A percentile compares a stretch with the other conserved stretches of the same genome.
Evolutionary conservation across 2,888 invertebrate genomes (phyloP).

Genomic region (Pteria penguin): DNA sequence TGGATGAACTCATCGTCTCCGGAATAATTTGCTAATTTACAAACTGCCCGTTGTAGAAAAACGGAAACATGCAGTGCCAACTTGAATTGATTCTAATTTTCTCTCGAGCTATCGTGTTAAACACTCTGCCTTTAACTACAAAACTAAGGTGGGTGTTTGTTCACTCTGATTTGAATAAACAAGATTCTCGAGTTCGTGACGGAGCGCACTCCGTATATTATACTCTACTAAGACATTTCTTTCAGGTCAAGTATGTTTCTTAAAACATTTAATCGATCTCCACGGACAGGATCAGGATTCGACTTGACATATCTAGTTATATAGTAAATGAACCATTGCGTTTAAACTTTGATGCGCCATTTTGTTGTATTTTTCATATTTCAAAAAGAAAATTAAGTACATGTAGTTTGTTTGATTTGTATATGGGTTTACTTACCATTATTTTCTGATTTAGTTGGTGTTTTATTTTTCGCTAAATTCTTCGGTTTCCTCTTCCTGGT

Average conservation of each 20-base stretch:
- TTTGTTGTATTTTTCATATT: no score
- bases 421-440: slow-evolving; percentile 44
- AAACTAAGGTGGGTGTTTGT: background rate
- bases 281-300: no score
- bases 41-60: slow-evolving; percentile 17
- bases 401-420: background rate
- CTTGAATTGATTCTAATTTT: slow-evolving; percentile 16
- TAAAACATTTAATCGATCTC: no score
- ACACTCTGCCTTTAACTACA: no score
- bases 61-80: slow-evolving; percentile 26
- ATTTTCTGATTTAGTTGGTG: slow-evolving; percentile 38
- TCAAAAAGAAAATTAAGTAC: background rate
- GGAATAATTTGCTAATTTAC: slow-evolving; percentile 24
- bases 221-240: background rate
- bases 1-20: background rate
- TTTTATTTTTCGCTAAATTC: slow-evolving; percentile 62
- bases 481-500: slow-evolving; percentile 91
- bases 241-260: background rate
- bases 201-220: background rate
- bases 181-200: background rate
- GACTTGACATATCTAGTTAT: slow-evolving; percentile 2
- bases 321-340: no score
- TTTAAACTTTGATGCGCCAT: no score
- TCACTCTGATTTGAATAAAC: background rate
- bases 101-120: background rate